phyloP scores from a whole-genome alignment of 1,140 invertebrate species.

The Drosophila kanapiae region DNA sequence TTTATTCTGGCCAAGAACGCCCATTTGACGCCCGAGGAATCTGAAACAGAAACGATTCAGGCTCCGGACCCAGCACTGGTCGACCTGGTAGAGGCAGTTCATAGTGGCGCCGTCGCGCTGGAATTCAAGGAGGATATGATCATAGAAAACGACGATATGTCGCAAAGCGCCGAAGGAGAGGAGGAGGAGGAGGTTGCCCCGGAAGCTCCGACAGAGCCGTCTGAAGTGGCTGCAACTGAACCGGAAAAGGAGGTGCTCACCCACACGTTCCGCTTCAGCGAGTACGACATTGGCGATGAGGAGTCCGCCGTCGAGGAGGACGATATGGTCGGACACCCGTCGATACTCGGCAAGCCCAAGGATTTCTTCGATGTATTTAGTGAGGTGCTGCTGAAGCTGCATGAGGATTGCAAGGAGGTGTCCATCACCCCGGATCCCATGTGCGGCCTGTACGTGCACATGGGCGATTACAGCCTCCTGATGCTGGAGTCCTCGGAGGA shows the following conservation, averaged over 20 bases:
- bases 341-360: not conserved
- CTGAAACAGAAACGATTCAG: not conserved
- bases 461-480: constrained; percentile 72
- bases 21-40: constrained; percentile 7
- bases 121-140: not conserved
- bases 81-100: not conserved
- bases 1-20: constrained; percentile 74
- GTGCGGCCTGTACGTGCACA: constrained; percentile 65
- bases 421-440: constrained; percentile 61
- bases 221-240: not conserved
- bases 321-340: too few relatives aligned
- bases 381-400: constrained; percentile 47
- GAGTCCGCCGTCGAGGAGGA: not conserved
- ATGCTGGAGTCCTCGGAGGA: constrained; percentile 76
- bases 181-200: not conserved
- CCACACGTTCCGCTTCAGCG: constrained; percentile 53
- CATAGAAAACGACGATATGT: not conserved
- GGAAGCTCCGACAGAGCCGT: not conserved
- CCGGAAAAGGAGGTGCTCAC: constrained; percentile 40
- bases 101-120: not conserved
- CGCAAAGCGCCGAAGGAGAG: not conserved
- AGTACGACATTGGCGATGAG: not conserved
- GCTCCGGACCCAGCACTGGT: not conserved
- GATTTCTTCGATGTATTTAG: constrained; percentile 48
- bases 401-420: constrained; percentile 14